phyloP scores from a whole-genome alignment of 2,797 vertebrate genomes.

The Myioborus miniatus region DNA sequence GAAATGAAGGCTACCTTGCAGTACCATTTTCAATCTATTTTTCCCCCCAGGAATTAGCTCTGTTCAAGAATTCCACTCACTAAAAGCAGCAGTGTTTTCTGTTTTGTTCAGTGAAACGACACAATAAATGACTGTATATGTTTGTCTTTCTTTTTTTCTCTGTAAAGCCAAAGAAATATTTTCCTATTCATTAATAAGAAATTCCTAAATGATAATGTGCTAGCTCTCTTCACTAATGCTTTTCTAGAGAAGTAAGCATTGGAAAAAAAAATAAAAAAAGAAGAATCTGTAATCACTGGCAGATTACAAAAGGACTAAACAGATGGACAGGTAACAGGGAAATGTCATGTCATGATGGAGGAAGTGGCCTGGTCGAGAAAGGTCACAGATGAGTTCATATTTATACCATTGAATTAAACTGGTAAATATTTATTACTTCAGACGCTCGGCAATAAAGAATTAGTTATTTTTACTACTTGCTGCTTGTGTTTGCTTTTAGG shows the following conservation, averaged over 20 bases:
- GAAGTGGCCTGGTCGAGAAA: neutral
- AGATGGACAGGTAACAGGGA: neutral
- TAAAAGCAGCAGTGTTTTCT: neutral
- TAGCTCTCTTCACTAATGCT: neutral
- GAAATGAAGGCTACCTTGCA: neutral
- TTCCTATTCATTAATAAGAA: neutral
- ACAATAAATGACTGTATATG: neutral
- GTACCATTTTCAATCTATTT: neutral
- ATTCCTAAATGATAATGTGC: neutral
- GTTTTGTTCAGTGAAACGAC: neutral
- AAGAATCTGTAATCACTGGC: neutral
- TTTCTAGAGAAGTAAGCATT: neutral
- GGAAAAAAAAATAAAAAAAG: neutral
- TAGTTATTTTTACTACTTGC: neutral
- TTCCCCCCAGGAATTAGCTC: neutral
- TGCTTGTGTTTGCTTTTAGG: neutral
- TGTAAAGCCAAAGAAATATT: neutral
- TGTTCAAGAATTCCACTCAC: neutral
- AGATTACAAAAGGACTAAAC: neutral
- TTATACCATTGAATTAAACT: neutral
- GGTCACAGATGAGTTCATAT: neutral
- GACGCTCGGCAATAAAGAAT: neutral
- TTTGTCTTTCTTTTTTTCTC: neutral
- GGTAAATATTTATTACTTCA: neutral
- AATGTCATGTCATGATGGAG: neutral